A percentile compares a stretch with the other conserved stretches of the same genome.
phyloP scores from a whole-genome alignment of 2,113 vertebrate genomes.

The Nothocercus julius region DNA sequence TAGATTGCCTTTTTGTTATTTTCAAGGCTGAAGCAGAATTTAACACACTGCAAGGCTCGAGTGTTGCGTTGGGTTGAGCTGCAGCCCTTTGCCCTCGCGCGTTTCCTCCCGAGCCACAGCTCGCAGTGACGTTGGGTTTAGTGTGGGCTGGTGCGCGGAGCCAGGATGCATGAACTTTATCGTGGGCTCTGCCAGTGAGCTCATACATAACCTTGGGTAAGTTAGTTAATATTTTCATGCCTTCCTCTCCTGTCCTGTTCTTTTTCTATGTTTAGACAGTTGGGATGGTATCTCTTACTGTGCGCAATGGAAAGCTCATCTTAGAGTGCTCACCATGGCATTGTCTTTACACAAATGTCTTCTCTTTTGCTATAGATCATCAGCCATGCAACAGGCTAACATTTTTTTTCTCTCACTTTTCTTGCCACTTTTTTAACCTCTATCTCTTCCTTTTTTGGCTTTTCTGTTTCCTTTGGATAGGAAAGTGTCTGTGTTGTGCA shows the following conservation, averaged over 20 bases:
- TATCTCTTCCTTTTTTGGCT: not conserved
- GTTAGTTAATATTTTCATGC: not conserved
- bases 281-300: not conserved
- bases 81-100: rapidly evolving
- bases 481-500: not conserved
- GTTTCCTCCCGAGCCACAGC: not conserved
- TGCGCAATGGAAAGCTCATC: not conserved
- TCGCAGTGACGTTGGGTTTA: not conserved
- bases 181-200: not conserved
- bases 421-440: not conserved
- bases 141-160: not conserved
- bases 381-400: not conserved
- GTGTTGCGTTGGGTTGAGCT: rapidly evolving
- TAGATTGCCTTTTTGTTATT: not conserved
- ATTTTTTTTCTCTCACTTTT: not conserved
- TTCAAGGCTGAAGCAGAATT: not conserved
- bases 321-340: not conserved
- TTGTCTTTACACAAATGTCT: not conserved
- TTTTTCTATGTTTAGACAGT: not conserved
- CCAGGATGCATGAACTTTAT: not conserved
- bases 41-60: not conserved
- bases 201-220: not conserved
- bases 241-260: not conserved
- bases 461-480: not conserved
- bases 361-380: not conserved